Base-by-base conservation (phyloP, 2,888 invertebrate species). In the Clepsis dumicolana region DNA sequence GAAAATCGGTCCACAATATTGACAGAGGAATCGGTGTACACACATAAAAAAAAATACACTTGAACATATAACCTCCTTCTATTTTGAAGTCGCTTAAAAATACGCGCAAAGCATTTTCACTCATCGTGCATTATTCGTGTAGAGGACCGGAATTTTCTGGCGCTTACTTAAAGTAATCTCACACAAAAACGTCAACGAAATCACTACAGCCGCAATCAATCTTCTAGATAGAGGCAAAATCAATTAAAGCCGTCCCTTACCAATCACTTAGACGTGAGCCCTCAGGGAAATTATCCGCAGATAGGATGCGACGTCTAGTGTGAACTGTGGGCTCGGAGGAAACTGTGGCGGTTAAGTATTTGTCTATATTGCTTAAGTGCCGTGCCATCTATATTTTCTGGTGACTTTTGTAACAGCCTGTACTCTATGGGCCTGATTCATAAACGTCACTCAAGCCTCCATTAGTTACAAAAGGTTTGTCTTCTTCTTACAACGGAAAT, bases 241-340 rank as follows among this genome's bases (percentile, higher is more conserved):
- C 59, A 59, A 59, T 59, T 59, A 59, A 59, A 38, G 1, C 1
- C n/a, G 56, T 24, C 59, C 25, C 24, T 35, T 25, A n/a, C 59
- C 59, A 59, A 59, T 59, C 59, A 59, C 59, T 59, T 59, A 59
- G 59, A 14, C 41, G 25, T 4, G 21, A 2, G 41, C 59, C 59
- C 59, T 59, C 41, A 25, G 59, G 59, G 59, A 59, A 59, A 59
- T 59, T 16, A 52, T 5, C 59, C 38, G 56, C 14, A 56, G 56
- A 56, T 59, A 59, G n/a, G 59, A 41, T 4, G 35, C 48, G 18
- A 25, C 52, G n/a, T 25, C 25, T 52, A 14, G 27, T 54, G 54
- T 16, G 29, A 18, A 16, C 16, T 52, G 5, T 52, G n/a, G 4
- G n/a, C n/a, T n/a, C n/a, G n/a, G n/a, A n/a, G n/a, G n/a, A n/a